Evolutionary conservation across 92 coral and sea anemone genomes (phyloP).

Genomic region (Montipora capitata): DNA sequence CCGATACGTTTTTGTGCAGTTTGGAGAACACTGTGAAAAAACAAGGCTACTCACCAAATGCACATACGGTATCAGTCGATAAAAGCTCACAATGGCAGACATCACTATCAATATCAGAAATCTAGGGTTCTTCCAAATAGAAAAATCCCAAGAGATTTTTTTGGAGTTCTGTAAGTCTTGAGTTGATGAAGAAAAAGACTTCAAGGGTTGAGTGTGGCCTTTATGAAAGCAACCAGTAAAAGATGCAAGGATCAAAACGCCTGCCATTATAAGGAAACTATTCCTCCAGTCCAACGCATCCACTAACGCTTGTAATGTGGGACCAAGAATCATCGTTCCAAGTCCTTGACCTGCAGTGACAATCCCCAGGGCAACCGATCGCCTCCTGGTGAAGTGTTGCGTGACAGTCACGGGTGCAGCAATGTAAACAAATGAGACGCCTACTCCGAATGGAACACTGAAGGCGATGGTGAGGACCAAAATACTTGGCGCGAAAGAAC

Average conservation of each 20-base stretch:
- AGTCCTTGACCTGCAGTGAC: slow-evolving; percentile 49
- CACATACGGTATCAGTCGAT: slow-evolving; percentile 45
- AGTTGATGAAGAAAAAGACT: neutral
- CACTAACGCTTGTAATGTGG: slow-evolving; percentile 36
- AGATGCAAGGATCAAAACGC: slow-evolving; percentile 1
- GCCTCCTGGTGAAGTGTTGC: slow-evolving; percentile 40
- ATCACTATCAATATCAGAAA: slow-evolving; percentile 21
- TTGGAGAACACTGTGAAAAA: too few relatives aligned
- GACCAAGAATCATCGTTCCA: slow-evolving; percentile 65
- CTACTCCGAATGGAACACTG: neutral
- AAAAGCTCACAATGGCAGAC: neutral
- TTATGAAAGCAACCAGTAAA: slow-evolving; percentile 11
- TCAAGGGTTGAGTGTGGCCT: neutral
- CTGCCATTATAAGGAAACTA: slow-evolving; percentile 59
- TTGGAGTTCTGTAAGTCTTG: neutral
- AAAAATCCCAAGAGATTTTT: slow-evolving; percentile 21
- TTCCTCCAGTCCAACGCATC: slow-evolving; percentile 62
- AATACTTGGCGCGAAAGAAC: slow-evolving; percentile 52
- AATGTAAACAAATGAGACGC: slow-evolving; percentile 29
- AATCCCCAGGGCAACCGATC: slow-evolving; percentile 57
- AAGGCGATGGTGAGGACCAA: slow-evolving; percentile 48
- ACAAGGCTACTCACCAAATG: slow-evolving; percentile 32
- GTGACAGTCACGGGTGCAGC: neutral
- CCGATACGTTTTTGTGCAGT: too few relatives aligned
- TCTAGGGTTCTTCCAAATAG: slow-evolving; percentile 23